Evolutionary conservation across 1,140 invertebrate species (phyloP).

Genomic region (Bilobella aurantiaca): DNA sequence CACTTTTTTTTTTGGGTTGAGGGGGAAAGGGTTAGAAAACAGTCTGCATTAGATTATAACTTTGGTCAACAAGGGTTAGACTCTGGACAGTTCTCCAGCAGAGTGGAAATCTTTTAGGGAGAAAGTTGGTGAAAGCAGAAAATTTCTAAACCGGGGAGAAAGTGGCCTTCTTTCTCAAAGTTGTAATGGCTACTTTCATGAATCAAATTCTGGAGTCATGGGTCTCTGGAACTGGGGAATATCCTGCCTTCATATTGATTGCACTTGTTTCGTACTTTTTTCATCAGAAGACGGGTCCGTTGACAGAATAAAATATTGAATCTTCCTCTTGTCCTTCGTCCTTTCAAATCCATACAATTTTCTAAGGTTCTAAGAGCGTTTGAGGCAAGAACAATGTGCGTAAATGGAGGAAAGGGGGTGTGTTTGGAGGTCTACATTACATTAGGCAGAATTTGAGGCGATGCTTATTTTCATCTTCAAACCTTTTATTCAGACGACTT

Average conservation of each 20-base stretch:
- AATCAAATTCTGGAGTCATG: conserved; percentile 26
- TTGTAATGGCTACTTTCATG: conserved; percentile 28
- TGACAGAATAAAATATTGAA: conserved; percentile 34
- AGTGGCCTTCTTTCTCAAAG: conserved; percentile 8
- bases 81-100: background rate
- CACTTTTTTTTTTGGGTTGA: background rate
- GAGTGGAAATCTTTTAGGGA: too few species aligned
- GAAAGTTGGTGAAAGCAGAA: background rate
- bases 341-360: too few species aligned
- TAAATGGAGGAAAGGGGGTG: too few species aligned
- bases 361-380: too few species aligned
- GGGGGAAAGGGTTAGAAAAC: background rate
- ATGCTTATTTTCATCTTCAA: background rate
- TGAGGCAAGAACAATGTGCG: too few species aligned
- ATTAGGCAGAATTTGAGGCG: background rate
- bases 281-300: conserved; percentile 25
- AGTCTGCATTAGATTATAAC: conserved; percentile 3
- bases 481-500: background rate
- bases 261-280: conserved; percentile 33
- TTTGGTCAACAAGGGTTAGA: background rate
- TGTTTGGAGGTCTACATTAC: too few species aligned
- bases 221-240: background rate
- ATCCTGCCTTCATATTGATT: conserved; percentile 26
- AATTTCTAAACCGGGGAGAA: background rate
- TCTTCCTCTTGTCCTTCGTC: conserved; percentile 23